phyloP scores from a whole-genome alignment of 2,113 vertebrate genomes.

The Ivindomyrus marchei region DNA sequence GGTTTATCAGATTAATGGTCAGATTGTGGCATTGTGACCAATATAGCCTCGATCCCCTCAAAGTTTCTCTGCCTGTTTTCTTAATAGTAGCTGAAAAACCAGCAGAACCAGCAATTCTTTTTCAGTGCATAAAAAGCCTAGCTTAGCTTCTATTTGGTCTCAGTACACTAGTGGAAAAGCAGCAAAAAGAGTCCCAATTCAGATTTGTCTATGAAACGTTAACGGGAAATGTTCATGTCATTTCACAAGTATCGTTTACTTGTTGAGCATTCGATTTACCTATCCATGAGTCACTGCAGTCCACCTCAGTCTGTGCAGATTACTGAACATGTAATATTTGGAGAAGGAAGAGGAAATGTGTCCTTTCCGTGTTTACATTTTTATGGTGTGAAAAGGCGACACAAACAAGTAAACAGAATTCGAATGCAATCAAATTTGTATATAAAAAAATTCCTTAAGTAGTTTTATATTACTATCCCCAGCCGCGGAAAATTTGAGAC shows the following conservation, averaged over 20 bases:
- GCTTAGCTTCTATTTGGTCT: background rate
- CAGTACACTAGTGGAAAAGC: background rate
- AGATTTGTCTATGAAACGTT: background rate
- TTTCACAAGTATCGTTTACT: background rate
- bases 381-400: background rate
- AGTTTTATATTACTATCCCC: too few species aligned
- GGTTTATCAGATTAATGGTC: background rate
- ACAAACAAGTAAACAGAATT: background rate
- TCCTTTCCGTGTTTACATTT: background rate
- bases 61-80: background rate
- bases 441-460: too few species aligned
- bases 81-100: background rate
- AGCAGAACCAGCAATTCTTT: background rate
- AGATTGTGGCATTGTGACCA: background rate
- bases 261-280: background rate
- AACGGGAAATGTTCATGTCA: background rate
- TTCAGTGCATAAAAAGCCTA: background rate
- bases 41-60: background rate
- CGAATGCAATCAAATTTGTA: too few species aligned
- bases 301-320: background rate
- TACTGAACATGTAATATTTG: background rate
- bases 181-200: background rate
- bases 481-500: too few species aligned
- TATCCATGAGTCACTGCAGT: background rate
- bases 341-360: background rate